These are phyloP conservation scores for Nesogale talazaci DNA, from an alignment of 2,113 vertebrate species.

Conservation along the genomic window DNA sequence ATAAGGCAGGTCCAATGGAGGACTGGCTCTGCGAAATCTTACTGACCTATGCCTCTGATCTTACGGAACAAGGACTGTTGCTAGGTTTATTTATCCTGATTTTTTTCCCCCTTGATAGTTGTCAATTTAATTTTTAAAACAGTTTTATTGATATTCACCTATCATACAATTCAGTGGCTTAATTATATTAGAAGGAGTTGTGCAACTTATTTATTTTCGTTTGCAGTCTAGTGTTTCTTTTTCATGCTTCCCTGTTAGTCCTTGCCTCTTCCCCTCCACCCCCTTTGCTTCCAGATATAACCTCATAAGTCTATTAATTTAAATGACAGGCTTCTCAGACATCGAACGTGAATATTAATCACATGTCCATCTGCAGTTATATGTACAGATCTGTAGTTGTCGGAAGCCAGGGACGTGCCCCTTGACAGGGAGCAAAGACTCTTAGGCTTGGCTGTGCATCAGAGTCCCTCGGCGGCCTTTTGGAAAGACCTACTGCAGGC, in stretches of 20 bases:
- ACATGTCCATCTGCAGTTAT: not conserved
- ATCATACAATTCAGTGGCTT: too few relatives aligned
- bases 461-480: not conserved
- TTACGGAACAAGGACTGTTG: not conserved
- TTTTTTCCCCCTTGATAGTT: too few relatives aligned
- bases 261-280: too few relatives aligned
- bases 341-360: constrained; percentile 5
- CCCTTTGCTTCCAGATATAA: not conserved
- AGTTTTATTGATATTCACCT: too few relatives aligned
- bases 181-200: too few relatives aligned
- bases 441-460: not conserved
- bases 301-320: not conserved
- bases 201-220: not conserved
- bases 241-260: not conserved
- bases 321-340: constrained; percentile 9
- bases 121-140: too few relatives aligned
- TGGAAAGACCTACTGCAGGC: not conserved
- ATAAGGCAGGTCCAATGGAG: not conserved
- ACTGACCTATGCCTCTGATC: not conserved
- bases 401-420: not conserved
- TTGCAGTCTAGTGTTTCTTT: not conserved
- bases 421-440: not conserved
- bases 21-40: not conserved
- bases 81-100: not conserved
- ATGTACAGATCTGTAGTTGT: not conserved